These are phyloP conservation scores for Lutjanus campechanus DNA, from an alignment of 2,797 vertebrate species.

Conservation along the genomic window DNA sequence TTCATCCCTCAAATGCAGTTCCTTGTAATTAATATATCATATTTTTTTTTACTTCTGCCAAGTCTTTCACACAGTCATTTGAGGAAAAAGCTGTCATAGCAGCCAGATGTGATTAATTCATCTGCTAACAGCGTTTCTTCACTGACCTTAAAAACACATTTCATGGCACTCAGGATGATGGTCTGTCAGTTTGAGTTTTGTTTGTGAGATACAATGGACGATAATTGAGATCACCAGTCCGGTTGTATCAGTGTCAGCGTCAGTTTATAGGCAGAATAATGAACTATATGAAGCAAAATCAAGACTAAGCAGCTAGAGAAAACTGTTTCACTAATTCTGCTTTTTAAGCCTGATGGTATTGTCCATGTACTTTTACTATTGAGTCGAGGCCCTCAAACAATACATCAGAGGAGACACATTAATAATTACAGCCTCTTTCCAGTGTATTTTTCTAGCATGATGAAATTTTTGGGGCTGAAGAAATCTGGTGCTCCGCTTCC, in stretches of 20 bases:
- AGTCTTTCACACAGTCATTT: constrained; percentile 51
- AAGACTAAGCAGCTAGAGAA: constrained; percentile 17
- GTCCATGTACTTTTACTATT: constrained; percentile 45
- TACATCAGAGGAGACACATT: constrained; percentile 59
- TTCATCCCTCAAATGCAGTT: constrained; percentile 75
- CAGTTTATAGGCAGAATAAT: constrained; percentile 19
- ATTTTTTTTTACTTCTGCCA: constrained; percentile 39
- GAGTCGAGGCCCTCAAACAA: constrained; percentile 54
- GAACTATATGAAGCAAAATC: constrained; percentile 19
- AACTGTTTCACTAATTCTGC: constrained; percentile 33
- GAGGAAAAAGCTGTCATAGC: constrained; percentile 51
- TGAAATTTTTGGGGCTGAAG: constrained; percentile 66
- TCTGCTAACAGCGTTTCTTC: constrained; percentile 43
- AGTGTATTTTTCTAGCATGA: constrained; percentile 56
- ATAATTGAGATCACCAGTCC: constrained; percentile 45
- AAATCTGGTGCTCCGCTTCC: constrained; percentile 61
- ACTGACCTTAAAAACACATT: constrained; percentile 52
- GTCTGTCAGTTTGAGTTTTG: constrained; percentile 47
- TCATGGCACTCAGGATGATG: constrained; percentile 25
- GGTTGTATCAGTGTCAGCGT: constrained; percentile 35
- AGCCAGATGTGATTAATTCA: constrained; percentile 53
- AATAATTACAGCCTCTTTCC: constrained; percentile 65
- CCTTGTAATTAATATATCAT: constrained; percentile 71
- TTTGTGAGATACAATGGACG: constrained; percentile 34
- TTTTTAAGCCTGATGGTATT: constrained; percentile 52